phyloP scores from a whole-genome alignment of 1,140 invertebrate genomes.

The Drosophila cardini region DNA sequence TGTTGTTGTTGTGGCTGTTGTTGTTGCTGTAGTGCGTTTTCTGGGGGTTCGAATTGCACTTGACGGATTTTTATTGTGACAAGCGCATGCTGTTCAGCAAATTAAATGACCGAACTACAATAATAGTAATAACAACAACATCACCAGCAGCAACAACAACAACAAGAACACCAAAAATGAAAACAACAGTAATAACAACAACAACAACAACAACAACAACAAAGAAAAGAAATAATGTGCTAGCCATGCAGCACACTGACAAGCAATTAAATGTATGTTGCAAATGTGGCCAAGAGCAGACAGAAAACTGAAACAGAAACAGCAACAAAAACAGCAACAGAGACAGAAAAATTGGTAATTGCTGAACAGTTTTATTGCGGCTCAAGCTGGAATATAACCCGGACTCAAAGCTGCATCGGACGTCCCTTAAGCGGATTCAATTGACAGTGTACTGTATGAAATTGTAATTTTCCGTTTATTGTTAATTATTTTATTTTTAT shows the following conservation, averaged over 20 bases:
- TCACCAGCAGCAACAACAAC: constrained; percentile 18
- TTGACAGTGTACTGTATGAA: constrained; percentile 60
- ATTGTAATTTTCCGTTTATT: constrained; percentile 72
- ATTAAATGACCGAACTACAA: constrained; percentile 69
- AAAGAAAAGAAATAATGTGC: constrained; percentile 9
- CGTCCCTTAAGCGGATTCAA: constrained; percentile 52
- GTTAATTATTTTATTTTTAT: constrained; percentile 57
- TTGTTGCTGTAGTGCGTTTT: constrained; percentile 29
- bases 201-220: no score
- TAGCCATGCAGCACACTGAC: constrained; percentile 48
- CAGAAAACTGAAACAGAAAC: constrained; percentile 10
- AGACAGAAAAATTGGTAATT: constrained; percentile 65
- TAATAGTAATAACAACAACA: constrained; percentile 52
- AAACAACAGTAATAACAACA: constrained; percentile 17
- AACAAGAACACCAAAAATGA: constrained; percentile 11
- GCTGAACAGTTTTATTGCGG: constrained; percentile 62
- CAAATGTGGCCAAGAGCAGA: constrained; percentile 54
- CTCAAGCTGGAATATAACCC: constrained; percentile 47
- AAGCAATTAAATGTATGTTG: constrained; percentile 76
- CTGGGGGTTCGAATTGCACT: constrained; percentile 59
- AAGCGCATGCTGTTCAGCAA: constrained; percentile 73
- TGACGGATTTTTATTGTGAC: constrained; percentile 81
- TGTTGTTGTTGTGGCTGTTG: constrained; percentile 24
- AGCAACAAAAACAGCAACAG: constrained; percentile 4
- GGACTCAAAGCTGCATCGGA: constrained; percentile 16